phyloP scores from a whole-genome alignment of 2,113 vertebrate genomes.

The Nasalis larvatus region DNA sequence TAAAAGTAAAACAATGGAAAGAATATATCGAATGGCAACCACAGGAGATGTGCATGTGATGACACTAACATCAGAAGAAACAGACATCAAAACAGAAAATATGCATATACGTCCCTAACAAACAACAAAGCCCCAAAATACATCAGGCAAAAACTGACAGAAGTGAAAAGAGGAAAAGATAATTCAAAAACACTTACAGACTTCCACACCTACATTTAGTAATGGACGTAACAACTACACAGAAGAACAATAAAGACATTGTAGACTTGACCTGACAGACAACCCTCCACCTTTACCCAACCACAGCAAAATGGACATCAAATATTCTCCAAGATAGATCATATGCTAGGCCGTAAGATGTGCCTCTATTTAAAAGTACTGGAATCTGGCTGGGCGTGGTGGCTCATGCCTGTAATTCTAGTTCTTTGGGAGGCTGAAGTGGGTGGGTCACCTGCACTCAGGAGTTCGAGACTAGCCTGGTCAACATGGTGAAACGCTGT shows the following conservation, averaged over 20 bases:
- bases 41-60: neutral
- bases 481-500: neutral
- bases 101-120: no score
- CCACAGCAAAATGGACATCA: neutral
- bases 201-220: neutral
- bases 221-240: neutral
- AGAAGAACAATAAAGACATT: neutral
- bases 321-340: neutral
- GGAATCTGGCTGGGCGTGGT: neutral
- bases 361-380: neutral
- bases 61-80: neutral
- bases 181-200: neutral
- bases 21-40: neutral
- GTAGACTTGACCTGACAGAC: neutral
- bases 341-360: neutral
- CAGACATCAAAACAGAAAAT: neutral
- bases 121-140: neutral
- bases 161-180: neutral
- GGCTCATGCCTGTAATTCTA: neutral
- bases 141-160: neutral
- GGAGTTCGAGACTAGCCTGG: neutral
- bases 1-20: neutral
- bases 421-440: neutral
- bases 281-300: neutral
- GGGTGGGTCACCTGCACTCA: neutral